These are phyloP conservation scores for Leucania comma DNA, from an alignment of 2,888 invertebrate species.

Conservation along the genomic window DNA sequence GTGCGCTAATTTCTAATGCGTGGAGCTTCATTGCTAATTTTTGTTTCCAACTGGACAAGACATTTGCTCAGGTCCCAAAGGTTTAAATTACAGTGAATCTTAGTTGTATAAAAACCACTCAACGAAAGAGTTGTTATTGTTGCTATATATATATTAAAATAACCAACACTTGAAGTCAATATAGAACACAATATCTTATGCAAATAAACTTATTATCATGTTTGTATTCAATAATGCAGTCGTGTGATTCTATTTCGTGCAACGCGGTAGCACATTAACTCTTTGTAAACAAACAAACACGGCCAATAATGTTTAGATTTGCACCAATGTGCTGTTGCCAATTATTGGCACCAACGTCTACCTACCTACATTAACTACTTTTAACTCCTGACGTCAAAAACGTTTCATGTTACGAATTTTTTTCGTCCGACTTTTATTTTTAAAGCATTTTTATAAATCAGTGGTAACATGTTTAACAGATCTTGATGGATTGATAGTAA, in stretches of 20 bases:
- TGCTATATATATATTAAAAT: conserved; percentile 11
- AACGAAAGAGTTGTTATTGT: conserved; percentile 27
- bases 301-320: conserved; percentile 17
- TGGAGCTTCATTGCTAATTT: neutral
- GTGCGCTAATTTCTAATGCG: neutral
- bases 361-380: neutral
- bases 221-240: conserved; percentile 34
- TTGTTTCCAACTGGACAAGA: neutral
- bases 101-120: neutral
- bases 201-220: conserved; percentile 49
- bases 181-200: conserved; percentile 48
- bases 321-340: conserved; percentile 7
- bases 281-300: conserved; percentile 35
- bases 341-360: conserved; percentile 39
- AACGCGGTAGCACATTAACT: conserved; percentile 14
- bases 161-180: conserved; percentile 33
- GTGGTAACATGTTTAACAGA: neutral
- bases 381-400: conserved; percentile 29
- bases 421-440: conserved; percentile 23
- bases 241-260: conserved; percentile 51
- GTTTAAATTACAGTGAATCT: neutral
- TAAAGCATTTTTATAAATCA: conserved; percentile 17
- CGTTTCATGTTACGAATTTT: conserved; percentile 2
- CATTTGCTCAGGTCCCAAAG: neutral
- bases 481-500: neutral